phyloP scores from a whole-genome alignment of 2,888 invertebrate genomes.

The Andrena marginata region DNA sequence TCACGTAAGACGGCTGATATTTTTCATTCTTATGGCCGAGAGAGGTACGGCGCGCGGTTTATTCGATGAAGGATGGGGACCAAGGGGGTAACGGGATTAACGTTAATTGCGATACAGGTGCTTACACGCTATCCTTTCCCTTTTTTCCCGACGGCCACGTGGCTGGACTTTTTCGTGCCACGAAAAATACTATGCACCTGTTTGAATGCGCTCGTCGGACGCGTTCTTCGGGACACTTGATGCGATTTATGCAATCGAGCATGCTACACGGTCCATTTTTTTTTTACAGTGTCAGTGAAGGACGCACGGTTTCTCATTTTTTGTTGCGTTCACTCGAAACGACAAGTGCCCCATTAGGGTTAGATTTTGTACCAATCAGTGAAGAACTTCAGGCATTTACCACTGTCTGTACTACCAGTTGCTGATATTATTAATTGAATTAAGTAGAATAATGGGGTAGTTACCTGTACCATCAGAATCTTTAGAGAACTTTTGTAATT shows the following conservation, averaged over 20 bases:
- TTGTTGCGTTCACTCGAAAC: neutral
- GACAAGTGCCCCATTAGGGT: neutral
- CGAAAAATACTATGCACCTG: conserved; percentile 69
- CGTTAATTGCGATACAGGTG: conserved; percentile 55
- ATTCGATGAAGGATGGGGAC: neutral
- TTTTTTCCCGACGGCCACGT: conserved; percentile 58
- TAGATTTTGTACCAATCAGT: neutral
- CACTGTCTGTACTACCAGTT: no score
- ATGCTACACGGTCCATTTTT: conserved; percentile 5
- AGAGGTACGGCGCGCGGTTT: neutral
- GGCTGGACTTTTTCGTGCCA: conserved; percentile 54
- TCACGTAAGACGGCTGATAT: neutral
- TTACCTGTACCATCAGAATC: no score
- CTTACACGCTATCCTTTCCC: conserved; percentile 24
- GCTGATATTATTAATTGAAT: no score
- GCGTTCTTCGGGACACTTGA: conserved; percentile 27
- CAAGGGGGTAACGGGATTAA: conserved; percentile 18
- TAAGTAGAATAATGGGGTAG: no score
- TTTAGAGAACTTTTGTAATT: no score
- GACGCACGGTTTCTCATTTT: neutral
- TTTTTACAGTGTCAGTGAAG: neutral
- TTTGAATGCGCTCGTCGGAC: conserved; percentile 61
- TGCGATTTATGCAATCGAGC: conserved; percentile 25
- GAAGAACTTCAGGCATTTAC: neutral
- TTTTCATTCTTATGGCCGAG: neutral